These are phyloP conservation scores for Passer domesticus DNA, from an alignment of 2,113 vertebrate species.

Conservation along the genomic window DNA sequence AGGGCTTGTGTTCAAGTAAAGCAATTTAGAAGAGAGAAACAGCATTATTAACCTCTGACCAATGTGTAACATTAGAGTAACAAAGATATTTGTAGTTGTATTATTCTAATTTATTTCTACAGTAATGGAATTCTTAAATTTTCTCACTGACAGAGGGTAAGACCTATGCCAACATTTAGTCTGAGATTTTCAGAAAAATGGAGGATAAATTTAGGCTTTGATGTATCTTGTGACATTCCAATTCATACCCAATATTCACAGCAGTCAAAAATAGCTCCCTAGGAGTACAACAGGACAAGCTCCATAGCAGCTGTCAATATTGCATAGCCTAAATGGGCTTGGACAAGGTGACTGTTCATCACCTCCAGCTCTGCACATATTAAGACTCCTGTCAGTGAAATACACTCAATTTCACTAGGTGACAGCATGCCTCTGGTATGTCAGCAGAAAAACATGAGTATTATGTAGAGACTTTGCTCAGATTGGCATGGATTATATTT, in stretches of 20 bases:
- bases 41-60: conserved; percentile 20
- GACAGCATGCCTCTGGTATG: neutral
- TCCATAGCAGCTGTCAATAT: neutral
- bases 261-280: neutral
- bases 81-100: neutral
- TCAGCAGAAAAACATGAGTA: neutral
- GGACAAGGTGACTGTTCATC: neutral
- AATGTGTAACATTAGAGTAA: neutral
- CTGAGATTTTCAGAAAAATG: neutral
- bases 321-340: neutral
- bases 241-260: neutral
- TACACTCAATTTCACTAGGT: neutral
- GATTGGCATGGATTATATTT: neutral
- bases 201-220: neutral
- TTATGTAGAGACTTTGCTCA: neutral
- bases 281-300: neutral
- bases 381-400: neutral
- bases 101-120: conserved; percentile 6
- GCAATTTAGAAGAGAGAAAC: neutral
- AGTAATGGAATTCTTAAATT: conserved; percentile 27
- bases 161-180: neutral
- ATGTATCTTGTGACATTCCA: neutral
- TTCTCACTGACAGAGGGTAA: neutral
- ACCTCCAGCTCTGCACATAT: neutral
- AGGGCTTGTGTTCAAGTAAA: neutral